These are phyloP conservation scores for Pseudopleuronectes americanus DNA, from an alignment of 2,797 vertebrate species.

Conservation along the genomic window DNA sequence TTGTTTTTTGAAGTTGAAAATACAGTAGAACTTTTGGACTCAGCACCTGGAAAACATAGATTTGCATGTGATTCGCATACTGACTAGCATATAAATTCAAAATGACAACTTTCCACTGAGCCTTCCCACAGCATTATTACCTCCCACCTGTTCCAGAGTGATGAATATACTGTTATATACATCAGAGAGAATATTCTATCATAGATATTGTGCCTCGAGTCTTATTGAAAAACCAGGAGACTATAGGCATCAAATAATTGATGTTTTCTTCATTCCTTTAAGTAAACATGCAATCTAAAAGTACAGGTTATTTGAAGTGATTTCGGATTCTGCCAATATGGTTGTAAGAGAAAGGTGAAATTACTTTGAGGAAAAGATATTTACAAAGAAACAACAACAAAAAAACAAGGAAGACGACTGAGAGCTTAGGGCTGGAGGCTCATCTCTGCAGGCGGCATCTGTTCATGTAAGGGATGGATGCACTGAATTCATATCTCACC, in stretches of 20 bases:
- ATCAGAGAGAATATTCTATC: slow-evolving; percentile 10
- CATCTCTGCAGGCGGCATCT: slow-evolving; percentile 18
- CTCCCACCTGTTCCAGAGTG: neutral
- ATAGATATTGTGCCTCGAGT: neutral
- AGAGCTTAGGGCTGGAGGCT: slow-evolving; percentile 31
- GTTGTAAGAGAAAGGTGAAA: slow-evolving; percentile 7
- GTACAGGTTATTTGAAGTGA: neutral
- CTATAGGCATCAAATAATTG: neutral
- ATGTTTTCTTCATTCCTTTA: neutral
- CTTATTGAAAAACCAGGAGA: neutral
- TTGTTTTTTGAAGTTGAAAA: too few species aligned
- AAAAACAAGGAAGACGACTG: neutral
- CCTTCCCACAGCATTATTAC: neutral
- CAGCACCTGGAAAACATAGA: neutral
- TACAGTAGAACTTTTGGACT: too few species aligned
- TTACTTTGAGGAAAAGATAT: slow-evolving; percentile 3
- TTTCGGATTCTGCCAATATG: slow-evolving; percentile 15
- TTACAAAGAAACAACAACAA: neutral
- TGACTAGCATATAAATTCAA: slow-evolving; percentile 5
- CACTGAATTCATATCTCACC: slow-evolving; percentile 59
- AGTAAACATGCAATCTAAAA: neutral
- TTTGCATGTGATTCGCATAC: neutral
- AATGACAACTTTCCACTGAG: neutral
- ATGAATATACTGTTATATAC: slow-evolving; percentile 4
- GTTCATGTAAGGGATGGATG: slow-evolving; percentile 50